A percentile compares a stretch with the other conserved stretches of the same genome.
Evolutionary conservation across 1,140 invertebrate genomes (phyloP).

Genomic region (Drosophila pectinifera): DNA sequence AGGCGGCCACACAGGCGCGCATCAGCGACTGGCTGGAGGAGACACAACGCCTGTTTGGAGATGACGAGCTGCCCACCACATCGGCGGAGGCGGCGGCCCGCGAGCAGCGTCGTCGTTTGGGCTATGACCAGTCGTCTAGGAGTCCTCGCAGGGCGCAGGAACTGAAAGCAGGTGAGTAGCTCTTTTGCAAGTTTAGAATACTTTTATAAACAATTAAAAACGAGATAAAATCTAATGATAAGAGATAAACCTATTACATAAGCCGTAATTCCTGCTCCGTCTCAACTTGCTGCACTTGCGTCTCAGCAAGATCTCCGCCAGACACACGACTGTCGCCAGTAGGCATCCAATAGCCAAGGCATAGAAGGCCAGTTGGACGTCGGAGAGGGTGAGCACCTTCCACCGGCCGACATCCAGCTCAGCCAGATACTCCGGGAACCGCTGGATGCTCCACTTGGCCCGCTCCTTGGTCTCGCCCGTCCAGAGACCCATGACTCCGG

Average conservation of each 20-base stretch:
- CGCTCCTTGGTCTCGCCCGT: slow-evolving; percentile 67
- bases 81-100: slow-evolving; percentile 69
- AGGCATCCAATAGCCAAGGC: slow-evolving; percentile 59
- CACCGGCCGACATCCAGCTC: slow-evolving; percentile 51
- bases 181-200: neutral
- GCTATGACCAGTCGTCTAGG: neutral
- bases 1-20: slow-evolving; percentile 57
- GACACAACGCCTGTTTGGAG: slow-evolving; percentile 60
- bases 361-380: slow-evolving; percentile 78
- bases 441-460: slow-evolving; percentile 63
- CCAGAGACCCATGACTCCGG: slow-evolving; percentile 69
- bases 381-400: slow-evolving; percentile 71
- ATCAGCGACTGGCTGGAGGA: slow-evolving; percentile 70
- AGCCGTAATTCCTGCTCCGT: neutral
- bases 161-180: slow-evolving; percentile 11
- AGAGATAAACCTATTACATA: neutral
- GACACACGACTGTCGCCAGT: slow-evolving; percentile 30
- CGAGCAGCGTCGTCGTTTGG: slow-evolving; percentile 28
- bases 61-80: slow-evolving; percentile 69
- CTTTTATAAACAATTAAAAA: slow-evolving; percentile 1
- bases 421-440: slow-evolving; percentile 63
- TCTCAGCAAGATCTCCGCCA: slow-evolving; percentile 35
- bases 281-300: neutral
- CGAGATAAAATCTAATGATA: neutral
- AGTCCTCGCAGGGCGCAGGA: slow-evolving; percentile 41